Evolutionary conservation across 2,113 vertebrate genomes (phyloP), one percentile per base, ranked within the genome.

Genomic region (Chaetodon trifascialis): DNA sequence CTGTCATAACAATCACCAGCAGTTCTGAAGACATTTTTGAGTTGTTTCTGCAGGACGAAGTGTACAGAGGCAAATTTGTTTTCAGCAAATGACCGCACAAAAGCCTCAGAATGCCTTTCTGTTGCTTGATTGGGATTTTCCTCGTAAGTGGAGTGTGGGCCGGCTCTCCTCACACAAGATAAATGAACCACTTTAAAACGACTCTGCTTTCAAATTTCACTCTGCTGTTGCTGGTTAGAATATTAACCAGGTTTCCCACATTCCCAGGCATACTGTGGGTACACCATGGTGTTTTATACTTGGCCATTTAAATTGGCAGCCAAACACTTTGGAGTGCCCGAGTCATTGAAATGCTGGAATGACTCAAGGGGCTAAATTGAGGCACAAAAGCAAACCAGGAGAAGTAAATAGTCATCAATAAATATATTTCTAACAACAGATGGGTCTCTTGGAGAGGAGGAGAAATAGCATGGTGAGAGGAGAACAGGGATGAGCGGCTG

Each of bases 341-440:
- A 73, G 58, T 74, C 69, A 77, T 72, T 86, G 83, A 82, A 88
- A 86, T 75, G 80, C 71, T 75, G 51, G 59, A 85, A 79, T 64
- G 63, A 58, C 74, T 86, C 21, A 2, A 59, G 38, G 44, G 76
- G 42, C 79, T 56, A 83, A 88, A 91, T 86, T 84, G 79, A 84
- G 80, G 81, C 81, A 72, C 83, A 76, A 84, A 77, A 76, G 73
- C 81, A 90, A 73, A 87, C 70, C 56, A 42, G 72, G 34, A 80
- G 73, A 88, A 82, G 71, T 76, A 89, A 90, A 91, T 72, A 82
- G 76, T 66, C 79, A 90, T 89, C 78, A 91, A 89, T 91, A 91
- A 90, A 91, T 82, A 82, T 55, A 84, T 88, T 89, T 90, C 76
- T 25, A 79, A 74, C 82, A 87, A 75, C 89, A 90, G 87, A 91